These are phyloP conservation scores for Parambassis ranga DNA, from an alignment of 2,797 vertebrate species.

Conservation along the genomic window DNA sequence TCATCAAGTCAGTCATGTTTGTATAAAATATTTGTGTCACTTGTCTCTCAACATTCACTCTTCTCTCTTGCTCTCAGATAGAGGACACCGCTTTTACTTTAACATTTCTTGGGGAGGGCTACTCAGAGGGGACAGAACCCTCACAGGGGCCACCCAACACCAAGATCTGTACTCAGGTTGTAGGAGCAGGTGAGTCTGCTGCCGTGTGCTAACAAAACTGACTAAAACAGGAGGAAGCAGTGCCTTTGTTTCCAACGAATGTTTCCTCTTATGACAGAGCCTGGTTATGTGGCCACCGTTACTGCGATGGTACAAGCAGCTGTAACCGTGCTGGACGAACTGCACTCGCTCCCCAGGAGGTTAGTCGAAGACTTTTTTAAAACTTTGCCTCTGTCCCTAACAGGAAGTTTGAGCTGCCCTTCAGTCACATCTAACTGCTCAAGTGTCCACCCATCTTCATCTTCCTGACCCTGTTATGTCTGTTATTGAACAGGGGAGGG, in stretches of 20 bases:
- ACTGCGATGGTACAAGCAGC: constrained; percentile 87
- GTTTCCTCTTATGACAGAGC: too few relatives aligned
- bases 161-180: constrained; percentile 87
- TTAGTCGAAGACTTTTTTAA: too few relatives aligned
- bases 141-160: constrained; percentile 79
- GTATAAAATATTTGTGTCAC: too few relatives aligned
- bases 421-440: too few relatives aligned
- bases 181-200: constrained; percentile 81
- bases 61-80: constrained; percentile 78
- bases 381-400: too few relatives aligned
- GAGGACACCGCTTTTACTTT: constrained; percentile 84
- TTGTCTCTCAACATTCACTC: neutral
- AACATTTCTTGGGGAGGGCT: constrained; percentile 88
- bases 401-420: too few relatives aligned
- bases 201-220: neutral
- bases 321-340: constrained; percentile 83
- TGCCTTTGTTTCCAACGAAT: too few relatives aligned
- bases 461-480: too few relatives aligned
- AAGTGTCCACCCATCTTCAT: too few relatives aligned
- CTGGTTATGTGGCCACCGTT: constrained; percentile 83
- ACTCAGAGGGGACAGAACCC: constrained; percentile 74
- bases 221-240: neutral
- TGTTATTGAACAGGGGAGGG: constrained; percentile 80
- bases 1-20: too few relatives aligned
- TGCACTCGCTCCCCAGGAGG: constrained; percentile 80